Conservation (phyloP, 1,140 invertebrate species). For the Cryptotermes secundus region DNA sequence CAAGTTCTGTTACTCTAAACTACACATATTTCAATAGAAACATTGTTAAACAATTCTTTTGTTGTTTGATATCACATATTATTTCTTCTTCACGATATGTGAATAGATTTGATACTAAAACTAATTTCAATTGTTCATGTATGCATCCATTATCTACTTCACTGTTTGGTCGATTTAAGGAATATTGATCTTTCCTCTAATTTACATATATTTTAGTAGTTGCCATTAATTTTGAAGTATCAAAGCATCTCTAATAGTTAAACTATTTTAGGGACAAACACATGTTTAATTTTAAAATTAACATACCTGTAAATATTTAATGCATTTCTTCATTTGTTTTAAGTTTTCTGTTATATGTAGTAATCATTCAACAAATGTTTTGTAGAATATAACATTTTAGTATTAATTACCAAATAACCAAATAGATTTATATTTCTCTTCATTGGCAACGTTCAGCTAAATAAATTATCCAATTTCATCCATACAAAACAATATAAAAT, state of each 20-base stretch:
- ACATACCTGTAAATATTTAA: no score
- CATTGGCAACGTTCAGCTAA: no score
- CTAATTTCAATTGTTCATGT: background rate
- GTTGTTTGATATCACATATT: background rate
- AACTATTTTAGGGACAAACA: background rate
- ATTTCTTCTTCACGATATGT: background rate
- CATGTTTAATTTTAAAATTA: no score
- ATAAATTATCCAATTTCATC: no score
- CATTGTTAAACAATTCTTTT: background rate
- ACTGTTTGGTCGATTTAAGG: background rate
- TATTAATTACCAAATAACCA: no score
- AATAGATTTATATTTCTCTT: no score
- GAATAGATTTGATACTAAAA: background rate
- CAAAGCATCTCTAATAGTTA: background rate
- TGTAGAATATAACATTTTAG: no score
- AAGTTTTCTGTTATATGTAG: no score
- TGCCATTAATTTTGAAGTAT: background rate
- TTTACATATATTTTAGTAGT: background rate
- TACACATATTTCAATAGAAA: background rate
- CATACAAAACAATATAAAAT: no score
- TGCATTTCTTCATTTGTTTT: no score
- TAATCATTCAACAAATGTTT: no score
- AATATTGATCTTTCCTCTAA: background rate
- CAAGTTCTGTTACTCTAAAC: background rate
- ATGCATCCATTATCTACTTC: background rate